These are phyloP conservation scores for Atrina japonica DNA, from an alignment of 2,888 invertebrate species.

Conservation along the genomic window DNA sequence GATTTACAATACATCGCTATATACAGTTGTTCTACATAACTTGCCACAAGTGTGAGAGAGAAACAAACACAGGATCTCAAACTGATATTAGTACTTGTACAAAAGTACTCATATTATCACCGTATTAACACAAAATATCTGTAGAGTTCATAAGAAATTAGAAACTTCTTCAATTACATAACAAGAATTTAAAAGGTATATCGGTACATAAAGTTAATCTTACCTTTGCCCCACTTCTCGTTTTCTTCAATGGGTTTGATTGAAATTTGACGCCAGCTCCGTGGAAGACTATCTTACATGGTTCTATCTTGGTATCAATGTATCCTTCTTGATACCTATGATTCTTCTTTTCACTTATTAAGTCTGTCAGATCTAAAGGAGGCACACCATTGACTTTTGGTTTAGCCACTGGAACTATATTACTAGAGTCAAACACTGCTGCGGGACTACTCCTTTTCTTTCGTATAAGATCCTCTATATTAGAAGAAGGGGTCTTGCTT, in stretches of 20 bases:
- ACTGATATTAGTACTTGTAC: too few species aligned
- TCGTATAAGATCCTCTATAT: constrained; percentile 64
- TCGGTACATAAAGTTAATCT: too few species aligned
- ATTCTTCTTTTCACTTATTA: constrained; percentile 53
- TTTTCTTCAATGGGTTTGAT: constrained; percentile 65
- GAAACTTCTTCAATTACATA: too few species aligned
- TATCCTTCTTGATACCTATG: constrained; percentile 64
- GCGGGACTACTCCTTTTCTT: constrained; percentile 46
- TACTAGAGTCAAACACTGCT: constrained; percentile 61
- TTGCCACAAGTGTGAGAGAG: too few species aligned
- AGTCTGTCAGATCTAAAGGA: constrained; percentile 62
- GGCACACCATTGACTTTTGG: constrained; percentile 51
- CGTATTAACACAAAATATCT: too few species aligned
- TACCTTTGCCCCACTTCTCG: constrained; percentile 57
- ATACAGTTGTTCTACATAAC: too few species aligned
- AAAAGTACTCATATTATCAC: too few species aligned
- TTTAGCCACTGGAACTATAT: constrained; percentile 51
- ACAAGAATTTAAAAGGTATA: too few species aligned
- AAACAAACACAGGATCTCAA: too few species aligned
- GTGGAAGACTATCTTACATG: constrained; percentile 68
- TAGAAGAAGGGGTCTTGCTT: constrained; percentile 55
- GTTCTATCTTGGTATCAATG: constrained; percentile 64
- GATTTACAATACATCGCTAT: too few species aligned
- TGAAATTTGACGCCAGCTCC: constrained; percentile 70
- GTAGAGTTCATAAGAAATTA: too few species aligned